Conservation (phyloP, 1,140 invertebrate genomes). For the Caenorhabditis tropicalis region DNA sequence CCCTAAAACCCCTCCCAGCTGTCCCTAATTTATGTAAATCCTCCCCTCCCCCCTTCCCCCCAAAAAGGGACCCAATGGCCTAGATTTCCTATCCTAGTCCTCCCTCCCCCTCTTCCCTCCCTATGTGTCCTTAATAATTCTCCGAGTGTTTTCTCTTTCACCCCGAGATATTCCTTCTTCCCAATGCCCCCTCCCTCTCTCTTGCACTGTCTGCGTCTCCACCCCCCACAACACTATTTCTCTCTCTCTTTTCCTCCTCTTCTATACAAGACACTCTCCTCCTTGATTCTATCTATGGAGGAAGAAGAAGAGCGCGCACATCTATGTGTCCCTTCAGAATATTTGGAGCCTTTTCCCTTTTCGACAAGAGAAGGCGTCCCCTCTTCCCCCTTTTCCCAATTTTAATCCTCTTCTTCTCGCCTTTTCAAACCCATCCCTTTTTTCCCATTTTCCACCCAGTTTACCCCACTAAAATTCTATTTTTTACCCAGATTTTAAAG, state of each 20-base stretch:
- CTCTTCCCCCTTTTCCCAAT: not conserved
- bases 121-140: conserved; percentile 16
- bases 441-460: too few species aligned
- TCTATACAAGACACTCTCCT: not conserved
- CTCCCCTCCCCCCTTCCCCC: not conserved
- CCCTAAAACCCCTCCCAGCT: too few species aligned
- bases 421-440: not conserved
- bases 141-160: not conserved
- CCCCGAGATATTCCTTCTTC: not conserved
- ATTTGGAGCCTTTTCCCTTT: not conserved
- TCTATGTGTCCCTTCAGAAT: not conserved
- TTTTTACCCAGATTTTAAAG: too few species aligned
- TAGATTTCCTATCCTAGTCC: not conserved
- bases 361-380: not conserved
- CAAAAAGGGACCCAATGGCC: not conserved
- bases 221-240: too few species aligned
- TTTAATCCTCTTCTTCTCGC: conserved; percentile 6
- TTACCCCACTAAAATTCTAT: too few species aligned
- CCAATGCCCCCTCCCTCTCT: not conserved
- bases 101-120: not conserved
- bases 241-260: not conserved
- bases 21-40: too few species aligned
- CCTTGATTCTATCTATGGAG: conserved; percentile 24
- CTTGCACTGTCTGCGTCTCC: conserved; percentile 4
- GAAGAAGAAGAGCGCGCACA: not conserved